Evolutionary conservation across 1,140 invertebrate species (phyloP).

Genomic region (Araneus ventricosus): DNA sequence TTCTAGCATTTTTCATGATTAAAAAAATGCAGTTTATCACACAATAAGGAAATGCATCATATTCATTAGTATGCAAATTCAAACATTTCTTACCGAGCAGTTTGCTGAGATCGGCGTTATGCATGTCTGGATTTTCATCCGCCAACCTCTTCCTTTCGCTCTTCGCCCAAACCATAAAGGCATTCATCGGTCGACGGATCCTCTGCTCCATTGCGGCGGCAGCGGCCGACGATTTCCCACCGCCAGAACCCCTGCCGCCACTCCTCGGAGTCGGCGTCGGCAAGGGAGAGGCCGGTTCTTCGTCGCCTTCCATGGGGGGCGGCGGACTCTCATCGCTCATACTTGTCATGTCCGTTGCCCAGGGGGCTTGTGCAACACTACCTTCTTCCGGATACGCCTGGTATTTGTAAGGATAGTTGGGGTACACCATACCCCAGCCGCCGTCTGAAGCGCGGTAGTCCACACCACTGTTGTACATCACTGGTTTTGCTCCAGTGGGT

Average conservation of each 20-base stretch:
- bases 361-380: not conserved
- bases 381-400: not conserved
- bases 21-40: not conserved
- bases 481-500: not conserved
- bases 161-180: slow-evolving; percentile 80
- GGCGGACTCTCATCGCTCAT: slow-evolving; percentile 61
- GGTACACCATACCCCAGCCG: slow-evolving; percentile 72
- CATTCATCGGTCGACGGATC: slow-evolving; percentile 79
- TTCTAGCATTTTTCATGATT: no score
- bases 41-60: not conserved
- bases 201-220: slow-evolving; percentile 72
- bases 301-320: slow-evolving; percentile 23
- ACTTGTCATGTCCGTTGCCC: not conserved
- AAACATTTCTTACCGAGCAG: slow-evolving; percentile 78
- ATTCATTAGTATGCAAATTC: no score
- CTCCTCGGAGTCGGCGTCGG: slow-evolving; percentile 38
- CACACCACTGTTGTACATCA: slow-evolving; percentile 64
- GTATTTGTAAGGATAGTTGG: slow-evolving; percentile 62
- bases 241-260: slow-evolving; percentile 43
- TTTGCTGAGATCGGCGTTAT: slow-evolving; percentile 80
- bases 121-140: slow-evolving; percentile 79
- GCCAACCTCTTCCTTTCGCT: slow-evolving; percentile 78
- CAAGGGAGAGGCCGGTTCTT: slow-evolving; percentile 32
- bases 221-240: slow-evolving; percentile 18
- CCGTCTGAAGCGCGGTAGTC: slow-evolving; percentile 38